Evolutionary conservation across 2,888 invertebrate genomes (phyloP), one percentile per base, ranked within the genome.

Genomic region (Nomada goodeniana): DNA sequence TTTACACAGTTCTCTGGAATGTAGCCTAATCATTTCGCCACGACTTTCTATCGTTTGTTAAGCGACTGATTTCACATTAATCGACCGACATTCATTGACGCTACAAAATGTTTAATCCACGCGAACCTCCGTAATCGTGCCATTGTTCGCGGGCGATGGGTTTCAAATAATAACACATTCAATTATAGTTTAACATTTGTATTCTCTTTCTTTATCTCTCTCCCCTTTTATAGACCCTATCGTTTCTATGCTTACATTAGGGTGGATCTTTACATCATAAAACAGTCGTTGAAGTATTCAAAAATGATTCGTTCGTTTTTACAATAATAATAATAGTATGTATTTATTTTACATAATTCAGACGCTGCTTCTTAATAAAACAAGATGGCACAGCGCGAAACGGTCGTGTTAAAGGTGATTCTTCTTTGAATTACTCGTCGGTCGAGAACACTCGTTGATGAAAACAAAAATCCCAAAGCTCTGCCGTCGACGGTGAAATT

Each of bases 271-370:
- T n/a, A 57, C 53, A 42, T 13, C 18, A 11, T 18, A 13, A 52
- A 53, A 76, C 44, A 76, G 11, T 23, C 29, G 11, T 4, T n/a
- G 55, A 20, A 44, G 20, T n/a, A 61, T 50, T 36, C 29, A 36
- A 52, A 60, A 55, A 55, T 55, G 29, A 23, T 60, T 65, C 18
- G 36, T 10, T 65, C 20, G 15, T 69, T 63, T 74, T 83, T 69
- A 57, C 73, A 65, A 67, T 70, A 76, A 52, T 53, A 20, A 36
- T 36, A 36, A 36, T 7, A 36, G 36, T 69, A 53, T 76, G 53
- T 84, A 76, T 80, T 79, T 83, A 84, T 80, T 83, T 76, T 84
- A 84, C 79, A 84, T 70, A 73, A 60, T 23, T 29, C 15, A n/a
- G 11, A 20, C 60, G 26, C 53, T 73, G 61, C 55, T 67, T 36